Percentiles rank a stretch among this genome's conserved stretches.
These are phyloP conservation scores for Mystacides longicornis DNA, from an alignment of 2,888 invertebrate genomes.

Conservation along the genomic window DNA sequence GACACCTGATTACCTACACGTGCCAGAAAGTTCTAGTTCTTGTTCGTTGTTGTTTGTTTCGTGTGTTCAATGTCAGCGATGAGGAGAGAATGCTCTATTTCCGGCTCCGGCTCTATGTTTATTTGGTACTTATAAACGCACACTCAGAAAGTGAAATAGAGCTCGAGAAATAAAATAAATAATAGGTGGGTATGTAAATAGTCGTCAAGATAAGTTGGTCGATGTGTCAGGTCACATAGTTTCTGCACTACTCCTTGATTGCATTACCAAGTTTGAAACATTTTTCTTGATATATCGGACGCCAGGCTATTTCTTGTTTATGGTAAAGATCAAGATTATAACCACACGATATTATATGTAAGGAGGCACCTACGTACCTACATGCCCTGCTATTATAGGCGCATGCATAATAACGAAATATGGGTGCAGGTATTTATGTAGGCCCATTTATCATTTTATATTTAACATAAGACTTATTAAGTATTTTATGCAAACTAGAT, in stretches of 20 bases:
- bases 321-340: conserved; percentile 1
- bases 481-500: too few species aligned
- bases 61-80: too few species aligned
- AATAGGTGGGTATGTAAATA: too few species aligned
- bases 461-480: neutral
- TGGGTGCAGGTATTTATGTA: conserved; percentile 3
- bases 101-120: too few species aligned
- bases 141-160: too few species aligned
- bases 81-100: too few species aligned
- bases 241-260: neutral
- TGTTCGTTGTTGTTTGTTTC: too few species aligned
- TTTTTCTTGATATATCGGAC: neutral
- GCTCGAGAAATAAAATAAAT: too few species aligned
- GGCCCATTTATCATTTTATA: conserved; percentile 4
- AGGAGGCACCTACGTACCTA: neutral
- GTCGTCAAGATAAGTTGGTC: neutral
- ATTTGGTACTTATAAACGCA: too few species aligned
- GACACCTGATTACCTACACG: too few species aligned
- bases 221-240: neutral
- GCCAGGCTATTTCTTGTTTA: neutral
- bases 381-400: neutral
- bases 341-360: neutral
- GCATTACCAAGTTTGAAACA: neutral
- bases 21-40: too few species aligned
- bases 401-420: neutral